phyloP scores from a whole-genome alignment of 2,888 invertebrate species.

The Lysandra bellargus region DNA sequence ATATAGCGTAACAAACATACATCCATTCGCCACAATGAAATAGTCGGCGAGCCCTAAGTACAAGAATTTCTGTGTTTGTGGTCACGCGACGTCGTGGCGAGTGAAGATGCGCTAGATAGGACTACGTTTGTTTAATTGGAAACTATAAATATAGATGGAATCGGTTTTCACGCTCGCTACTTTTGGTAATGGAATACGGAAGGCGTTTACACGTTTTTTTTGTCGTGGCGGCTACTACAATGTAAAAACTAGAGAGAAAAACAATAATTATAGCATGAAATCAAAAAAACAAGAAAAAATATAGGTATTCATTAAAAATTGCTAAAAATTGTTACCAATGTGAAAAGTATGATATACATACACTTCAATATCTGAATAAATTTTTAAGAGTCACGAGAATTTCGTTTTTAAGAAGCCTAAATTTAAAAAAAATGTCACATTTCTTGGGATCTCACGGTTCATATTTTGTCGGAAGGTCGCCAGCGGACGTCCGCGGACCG shows the following conservation, averaged over 20 bases:
- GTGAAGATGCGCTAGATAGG: slow-evolving; percentile 53
- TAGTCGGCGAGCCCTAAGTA: slow-evolving; percentile 54
- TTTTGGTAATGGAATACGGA: slow-evolving; percentile 34
- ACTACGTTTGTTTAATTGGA: slow-evolving; percentile 50
- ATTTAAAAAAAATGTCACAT: neutral
- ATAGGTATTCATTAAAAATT: no score
- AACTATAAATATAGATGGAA: slow-evolving; percentile 46
- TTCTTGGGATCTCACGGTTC: slow-evolving; percentile 17
- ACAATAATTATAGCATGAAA: neutral
- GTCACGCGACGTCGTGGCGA: slow-evolving; percentile 66
- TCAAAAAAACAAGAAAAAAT: neutral
- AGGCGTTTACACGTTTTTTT: neutral
- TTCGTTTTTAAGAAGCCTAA: neutral
- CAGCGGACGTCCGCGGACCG: slow-evolving; percentile 27
- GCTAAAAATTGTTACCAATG: no score
- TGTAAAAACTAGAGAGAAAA: neutral
- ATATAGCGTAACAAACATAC: neutral
- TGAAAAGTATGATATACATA: no score
- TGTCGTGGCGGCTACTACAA: neutral
- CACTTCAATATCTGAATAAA: no score
- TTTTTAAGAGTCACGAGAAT: neutral
- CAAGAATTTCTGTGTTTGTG: slow-evolving; percentile 61
- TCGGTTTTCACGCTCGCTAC: slow-evolving; percentile 40
- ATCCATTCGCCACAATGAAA: slow-evolving; percentile 45
- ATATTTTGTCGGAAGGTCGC: slow-evolving; percentile 20